These are phyloP conservation scores for Myxocyprinus asiaticus DNA, from an alignment of 2,113 vertebrate species.

Conservation along the genomic window DNA sequence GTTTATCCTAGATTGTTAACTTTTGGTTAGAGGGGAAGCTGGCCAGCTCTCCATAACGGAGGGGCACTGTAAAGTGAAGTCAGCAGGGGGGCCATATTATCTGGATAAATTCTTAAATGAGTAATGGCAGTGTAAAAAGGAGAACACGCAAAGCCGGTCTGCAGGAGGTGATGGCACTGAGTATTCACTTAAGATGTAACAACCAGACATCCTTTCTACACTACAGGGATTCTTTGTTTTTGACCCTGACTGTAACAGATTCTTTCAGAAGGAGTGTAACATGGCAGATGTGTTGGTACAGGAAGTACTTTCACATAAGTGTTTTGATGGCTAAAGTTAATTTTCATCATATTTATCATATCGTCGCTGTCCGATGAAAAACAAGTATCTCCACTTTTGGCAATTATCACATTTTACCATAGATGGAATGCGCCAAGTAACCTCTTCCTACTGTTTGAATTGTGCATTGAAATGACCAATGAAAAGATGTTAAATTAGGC, in stretches of 20 bases:
- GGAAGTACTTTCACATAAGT: no score
- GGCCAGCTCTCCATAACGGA: slow-evolving; percentile 59
- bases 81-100: slow-evolving; percentile 54
- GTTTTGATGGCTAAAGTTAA: no score
- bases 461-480: no score
- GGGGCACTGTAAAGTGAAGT: slow-evolving; percentile 56
- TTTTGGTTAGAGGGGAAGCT: slow-evolving; percentile 50
- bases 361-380: no score
- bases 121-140: slow-evolving; percentile 37
- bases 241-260: background rate
- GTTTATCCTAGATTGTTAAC: slow-evolving; percentile 28
- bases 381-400: no score
- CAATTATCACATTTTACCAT: no score
- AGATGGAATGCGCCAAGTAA: no score
- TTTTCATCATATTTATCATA: no score
- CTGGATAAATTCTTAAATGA: slow-evolving; percentile 34
- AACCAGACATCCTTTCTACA: background rate
- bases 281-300: no score
- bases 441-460: no score
- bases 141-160: slow-evolving; percentile 30
- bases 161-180: slow-evolving; percentile 10
- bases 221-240: background rate
- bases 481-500: no score
- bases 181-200: background rate
- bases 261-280: no score